Conservation (phyloP, 2,797 vertebrate genomes). For the Merluccius polli region DNA sequence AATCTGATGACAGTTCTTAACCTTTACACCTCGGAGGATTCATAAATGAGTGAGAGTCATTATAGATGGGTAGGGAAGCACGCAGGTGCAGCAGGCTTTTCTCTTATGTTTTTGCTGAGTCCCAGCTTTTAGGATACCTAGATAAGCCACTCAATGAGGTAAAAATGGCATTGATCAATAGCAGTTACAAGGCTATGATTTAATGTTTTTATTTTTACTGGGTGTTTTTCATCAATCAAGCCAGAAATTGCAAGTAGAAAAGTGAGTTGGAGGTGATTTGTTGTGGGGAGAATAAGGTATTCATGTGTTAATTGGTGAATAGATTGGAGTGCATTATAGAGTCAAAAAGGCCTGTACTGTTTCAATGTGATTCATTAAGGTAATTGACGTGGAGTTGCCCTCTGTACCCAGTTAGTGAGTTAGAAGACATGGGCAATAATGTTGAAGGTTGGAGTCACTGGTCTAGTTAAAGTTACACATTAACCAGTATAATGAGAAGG, state of each 20-base stretch:
- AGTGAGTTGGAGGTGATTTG: slow-evolving; percentile 8
- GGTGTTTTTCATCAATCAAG: slow-evolving; percentile 38
- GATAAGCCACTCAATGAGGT: slow-evolving; percentile 56
- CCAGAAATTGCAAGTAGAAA: slow-evolving; percentile 11
- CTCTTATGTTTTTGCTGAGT: slow-evolving; percentile 60
- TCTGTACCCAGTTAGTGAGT: not conserved
- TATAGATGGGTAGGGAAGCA: slow-evolving; percentile 8
- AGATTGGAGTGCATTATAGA: not conserved
- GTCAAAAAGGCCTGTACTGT: not conserved
- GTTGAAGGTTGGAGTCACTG: not conserved
- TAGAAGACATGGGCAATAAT: not conserved
- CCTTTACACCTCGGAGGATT: slow-evolving; percentile 68
- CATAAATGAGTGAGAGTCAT: slow-evolving; percentile 62
- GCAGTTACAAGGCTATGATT: slow-evolving; percentile 46
- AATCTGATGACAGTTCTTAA: slow-evolving; percentile 78
- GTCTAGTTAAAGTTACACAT: not conserved
- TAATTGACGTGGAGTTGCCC: not conserved
- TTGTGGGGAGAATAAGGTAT: slow-evolving; percentile 22
- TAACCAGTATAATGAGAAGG: not conserved
- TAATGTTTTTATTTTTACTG: slow-evolving; percentile 44
- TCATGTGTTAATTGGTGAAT: slow-evolving; percentile 30
- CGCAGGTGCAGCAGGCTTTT: not conserved
- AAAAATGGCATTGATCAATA: slow-evolving; percentile 64
- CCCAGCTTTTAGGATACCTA: slow-evolving; percentile 47
- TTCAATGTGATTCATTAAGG: slow-evolving; percentile 3